Evolutionary conservation across 2,888 invertebrate species (phyloP).

Genomic region (Cotesia congregata): DNA sequence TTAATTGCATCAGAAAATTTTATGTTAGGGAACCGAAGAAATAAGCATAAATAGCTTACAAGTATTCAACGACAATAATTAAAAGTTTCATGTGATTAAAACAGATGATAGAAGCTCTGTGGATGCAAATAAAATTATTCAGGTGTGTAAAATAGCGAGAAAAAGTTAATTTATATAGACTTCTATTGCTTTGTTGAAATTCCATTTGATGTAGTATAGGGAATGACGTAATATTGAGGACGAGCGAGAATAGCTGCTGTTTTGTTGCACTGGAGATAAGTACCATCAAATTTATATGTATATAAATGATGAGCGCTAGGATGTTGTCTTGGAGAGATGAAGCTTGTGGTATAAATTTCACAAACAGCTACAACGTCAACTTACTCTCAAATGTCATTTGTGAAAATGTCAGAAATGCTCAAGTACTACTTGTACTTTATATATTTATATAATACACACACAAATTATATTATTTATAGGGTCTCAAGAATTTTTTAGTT

Average conservation of each 20-base stretch:
- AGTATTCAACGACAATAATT: no score
- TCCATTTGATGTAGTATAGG: conserved; percentile 17
- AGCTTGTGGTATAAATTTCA: background rate
- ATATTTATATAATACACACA: background rate
- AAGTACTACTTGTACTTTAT: background rate
- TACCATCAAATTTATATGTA: background rate
- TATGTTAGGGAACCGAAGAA: no score
- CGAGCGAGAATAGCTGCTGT: background rate
- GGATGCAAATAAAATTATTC: background rate
- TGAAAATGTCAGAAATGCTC: background rate
- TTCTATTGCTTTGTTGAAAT: conserved; percentile 18
- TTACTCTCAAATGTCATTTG: background rate
- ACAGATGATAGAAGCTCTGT: no score
- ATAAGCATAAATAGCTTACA: no score
- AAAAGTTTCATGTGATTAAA: no score
- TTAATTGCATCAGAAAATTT: no score
- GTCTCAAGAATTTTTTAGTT: no score
- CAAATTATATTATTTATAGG: no score
- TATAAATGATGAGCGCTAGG: background rate
- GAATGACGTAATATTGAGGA: background rate
- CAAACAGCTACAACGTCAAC: background rate
- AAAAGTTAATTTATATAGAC: background rate
- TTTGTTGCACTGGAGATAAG: background rate
- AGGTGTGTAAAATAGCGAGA: background rate
- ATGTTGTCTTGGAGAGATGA: background rate